phyloP scores from a whole-genome alignment of 2,888 invertebrate species.

The Andrena hattorfiana region DNA sequence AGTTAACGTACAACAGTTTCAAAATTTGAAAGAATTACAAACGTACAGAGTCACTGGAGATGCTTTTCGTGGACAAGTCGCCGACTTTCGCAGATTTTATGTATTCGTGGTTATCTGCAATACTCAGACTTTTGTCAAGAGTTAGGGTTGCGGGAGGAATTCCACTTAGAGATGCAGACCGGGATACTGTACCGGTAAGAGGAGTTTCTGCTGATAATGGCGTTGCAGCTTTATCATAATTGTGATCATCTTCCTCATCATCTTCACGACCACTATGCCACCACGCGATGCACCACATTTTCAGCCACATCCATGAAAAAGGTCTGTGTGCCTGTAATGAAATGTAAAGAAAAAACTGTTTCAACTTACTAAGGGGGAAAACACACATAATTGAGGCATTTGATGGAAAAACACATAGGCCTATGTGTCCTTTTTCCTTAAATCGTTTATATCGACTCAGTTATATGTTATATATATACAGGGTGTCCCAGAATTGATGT shows the following conservation, averaged over 20 bases:
- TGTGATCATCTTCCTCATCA: slow-evolving; percentile 89
- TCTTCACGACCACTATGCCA: slow-evolving; percentile 96
- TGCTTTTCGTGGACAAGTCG: slow-evolving; percentile 79
- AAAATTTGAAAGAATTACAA: not conserved
- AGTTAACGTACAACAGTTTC: slow-evolving; percentile 10
- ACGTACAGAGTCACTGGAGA: slow-evolving; percentile 83
- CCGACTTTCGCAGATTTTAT: slow-evolving; percentile 77
- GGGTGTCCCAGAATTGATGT: no score
- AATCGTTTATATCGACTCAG: no score
- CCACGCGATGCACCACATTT: slow-evolving; percentile 95
- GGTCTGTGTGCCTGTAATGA: slow-evolving; percentile 84
- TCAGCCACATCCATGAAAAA: slow-evolving; percentile 87
- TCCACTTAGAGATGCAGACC: slow-evolving; percentile 93
- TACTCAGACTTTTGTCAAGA: slow-evolving; percentile 74
- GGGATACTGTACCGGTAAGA: slow-evolving; percentile 93
- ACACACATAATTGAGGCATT: not conserved
- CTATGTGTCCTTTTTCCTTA: no score
- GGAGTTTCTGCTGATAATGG: slow-evolving; percentile 95
- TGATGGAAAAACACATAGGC: no score
- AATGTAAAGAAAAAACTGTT: not conserved
- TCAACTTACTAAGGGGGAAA: not conserved
- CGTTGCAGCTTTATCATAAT: slow-evolving; percentile 88
- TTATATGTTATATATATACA: no score
- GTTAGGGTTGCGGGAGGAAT: slow-evolving; percentile 85
- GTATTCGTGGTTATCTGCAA: slow-evolving; percentile 85